Evolutionary conservation across 2,888 invertebrate genomes (phyloP).

Genomic region (Leuctra nigra): DNA sequence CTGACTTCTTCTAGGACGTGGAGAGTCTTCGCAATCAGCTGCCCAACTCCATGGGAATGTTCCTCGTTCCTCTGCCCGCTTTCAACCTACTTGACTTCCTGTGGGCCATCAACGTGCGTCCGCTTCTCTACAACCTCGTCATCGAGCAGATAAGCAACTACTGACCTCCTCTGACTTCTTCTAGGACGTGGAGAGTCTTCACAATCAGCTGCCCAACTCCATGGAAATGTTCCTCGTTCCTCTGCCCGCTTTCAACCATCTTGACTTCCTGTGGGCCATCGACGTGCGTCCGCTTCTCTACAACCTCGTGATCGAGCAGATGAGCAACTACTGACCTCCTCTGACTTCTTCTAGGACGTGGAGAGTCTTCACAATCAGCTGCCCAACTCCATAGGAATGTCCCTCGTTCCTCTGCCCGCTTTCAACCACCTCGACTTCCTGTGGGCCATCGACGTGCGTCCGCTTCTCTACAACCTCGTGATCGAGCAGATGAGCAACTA

Average conservation of each 20-base stretch:
- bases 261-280: slow-evolving; percentile 64
- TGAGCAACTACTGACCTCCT: too few relatives aligned
- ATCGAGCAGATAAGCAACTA: slow-evolving; percentile 50
- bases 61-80: slow-evolving; percentile 47
- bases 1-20: slow-evolving; percentile 50
- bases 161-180: slow-evolving; percentile 40
- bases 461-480: slow-evolving; percentile 51
- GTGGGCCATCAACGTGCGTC: slow-evolving; percentile 55
- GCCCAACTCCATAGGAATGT: slow-evolving; percentile 49
- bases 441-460: slow-evolving; percentile 55
- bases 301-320: slow-evolving; percentile 48
- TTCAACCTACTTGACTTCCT: slow-evolving; percentile 68
- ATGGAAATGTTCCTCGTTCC: slow-evolving; percentile 52
- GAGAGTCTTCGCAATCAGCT: slow-evolving; percentile 46
- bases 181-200: slow-evolving; percentile 52
- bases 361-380: slow-evolving; percentile 46
- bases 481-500: slow-evolving; percentile 50
- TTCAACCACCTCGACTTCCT: slow-evolving; percentile 68
- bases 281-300: slow-evolving; percentile 53
- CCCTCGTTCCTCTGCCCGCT: slow-evolving; percentile 47
- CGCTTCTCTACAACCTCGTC: slow-evolving; percentile 51
- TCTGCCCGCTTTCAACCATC: slow-evolving; percentile 53
- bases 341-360: slow-evolving; percentile 50
- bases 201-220: slow-evolving; percentile 46
- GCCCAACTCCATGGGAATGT: slow-evolving; percentile 49